A percentile compares a stretch with the other conserved stretches of the same genome.
Conservation (phyloP, 2,113 vertebrate genomes). For the Caranx melampygus region DNA sequence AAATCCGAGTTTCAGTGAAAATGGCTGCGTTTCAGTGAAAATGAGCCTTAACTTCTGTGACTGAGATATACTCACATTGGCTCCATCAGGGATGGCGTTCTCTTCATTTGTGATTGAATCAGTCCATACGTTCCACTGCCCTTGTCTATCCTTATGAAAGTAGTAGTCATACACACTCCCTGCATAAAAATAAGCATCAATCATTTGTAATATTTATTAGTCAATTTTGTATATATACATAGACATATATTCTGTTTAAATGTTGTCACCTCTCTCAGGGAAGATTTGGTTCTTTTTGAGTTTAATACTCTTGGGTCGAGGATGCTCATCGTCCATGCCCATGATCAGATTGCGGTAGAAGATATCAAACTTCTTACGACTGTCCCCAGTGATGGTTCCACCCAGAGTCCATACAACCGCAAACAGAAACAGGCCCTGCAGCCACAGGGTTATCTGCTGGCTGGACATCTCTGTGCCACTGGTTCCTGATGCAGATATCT, state of each 20-base stretch:
- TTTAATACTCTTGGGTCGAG: constrained; percentile 87
- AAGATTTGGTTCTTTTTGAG: constrained; percentile 89
- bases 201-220: not conserved
- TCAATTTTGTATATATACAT: not conserved
- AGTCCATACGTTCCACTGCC: constrained; percentile 90
- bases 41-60: not conserved
- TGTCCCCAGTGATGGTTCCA: constrained; percentile 86
- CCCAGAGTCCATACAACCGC: constrained; percentile 91
- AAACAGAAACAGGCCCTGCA: constrained; percentile 92
- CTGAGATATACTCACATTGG: constrained; percentile 83
- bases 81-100: constrained; percentile 78
- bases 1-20: constrained; percentile 9
- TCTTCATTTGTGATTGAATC: constrained; percentile 89
- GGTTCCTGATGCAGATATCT: constrained; percentile 78
- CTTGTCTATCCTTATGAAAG: constrained; percentile 87
- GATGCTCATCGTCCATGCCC: constrained; percentile 83
- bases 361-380: constrained; percentile 90
- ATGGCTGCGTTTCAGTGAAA: not conserved
- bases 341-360: constrained; percentile 89
- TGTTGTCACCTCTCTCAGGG: constrained; percentile 88
- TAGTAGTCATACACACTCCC: constrained; percentile 93
- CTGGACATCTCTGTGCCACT: constrained; percentile 81
- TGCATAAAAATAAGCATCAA: constrained; percentile 63
- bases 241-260: not conserved
- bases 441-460: constrained; percentile 89